phyloP scores from a whole-genome alignment of 1,140 invertebrate genomes.

The Bombyx mandarina region DNA sequence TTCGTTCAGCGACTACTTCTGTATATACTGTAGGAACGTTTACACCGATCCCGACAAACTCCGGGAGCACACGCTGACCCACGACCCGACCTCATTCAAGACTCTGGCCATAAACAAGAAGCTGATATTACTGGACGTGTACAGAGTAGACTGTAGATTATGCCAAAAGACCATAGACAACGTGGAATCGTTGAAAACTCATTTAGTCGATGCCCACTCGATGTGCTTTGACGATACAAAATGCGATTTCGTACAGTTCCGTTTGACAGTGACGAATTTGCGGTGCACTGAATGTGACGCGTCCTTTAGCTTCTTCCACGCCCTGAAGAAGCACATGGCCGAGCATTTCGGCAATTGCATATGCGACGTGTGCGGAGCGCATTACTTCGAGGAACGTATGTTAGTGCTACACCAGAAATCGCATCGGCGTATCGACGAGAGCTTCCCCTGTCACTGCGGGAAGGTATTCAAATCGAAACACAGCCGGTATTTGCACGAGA shows the following conservation, averaged over 20 bases:
- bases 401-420: slow-evolving; percentile 43
- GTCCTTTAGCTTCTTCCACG: slow-evolving; percentile 45
- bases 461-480: slow-evolving; percentile 57
- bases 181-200: slow-evolving; percentile 35
- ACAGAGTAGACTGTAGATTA: slow-evolving; percentile 43
- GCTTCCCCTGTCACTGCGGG: slow-evolving; percentile 45
- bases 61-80: slow-evolving; percentile 39
- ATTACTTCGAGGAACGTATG: slow-evolving; percentile 58
- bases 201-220: slow-evolving; percentile 28
- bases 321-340: slow-evolving; percentile 56
- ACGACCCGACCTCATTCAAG: slow-evolving; percentile 39
- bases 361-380: slow-evolving; percentile 52
- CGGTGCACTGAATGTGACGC: slow-evolving; percentile 34
- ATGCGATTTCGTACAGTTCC: slow-evolving; percentile 45
- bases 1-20: slow-evolving; percentile 51
- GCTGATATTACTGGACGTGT: slow-evolving; percentile 38
- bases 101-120: slow-evolving; percentile 29
- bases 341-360: slow-evolving; percentile 55
- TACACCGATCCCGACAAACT: slow-evolving; percentile 46
- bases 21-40: slow-evolving; percentile 43
- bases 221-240: slow-evolving; percentile 17
- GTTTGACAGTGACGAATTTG: slow-evolving; percentile 28
- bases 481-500: slow-evolving; percentile 42
- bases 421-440: slow-evolving; percentile 32
- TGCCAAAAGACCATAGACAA: slow-evolving; percentile 33